Base-by-base conservation (phyloP, 2,888 invertebrate species). In the Acanthoscelides obtectus region DNA sequence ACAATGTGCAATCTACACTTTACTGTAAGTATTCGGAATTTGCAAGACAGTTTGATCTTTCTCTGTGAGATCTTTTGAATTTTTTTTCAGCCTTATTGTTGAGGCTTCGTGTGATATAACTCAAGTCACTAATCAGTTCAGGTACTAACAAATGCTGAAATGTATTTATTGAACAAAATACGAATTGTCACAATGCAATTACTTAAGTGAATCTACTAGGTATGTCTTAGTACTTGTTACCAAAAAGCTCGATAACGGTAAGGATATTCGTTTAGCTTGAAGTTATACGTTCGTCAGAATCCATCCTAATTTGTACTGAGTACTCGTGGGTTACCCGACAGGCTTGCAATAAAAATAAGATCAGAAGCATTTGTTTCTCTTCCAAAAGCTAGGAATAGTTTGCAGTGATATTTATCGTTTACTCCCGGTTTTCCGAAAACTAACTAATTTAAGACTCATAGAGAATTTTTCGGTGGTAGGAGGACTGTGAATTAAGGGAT, bases 1-100 rank as follows among this genome's bases (percentile, higher is more conserved):
- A 80, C 75, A 77, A 80, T 81, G 83, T 83, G 83, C 83, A 83
- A 83, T 83, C 79, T 66, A 66, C 66, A 66, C 22, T 66, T 66
- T 66, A 66, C 66, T 21, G 22, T 21, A 66, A 66, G 66, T 21
- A 66, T 66, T 21, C 20, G 20, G 12, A 66, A 66, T 66, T 45
- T 17, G 45, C 45, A 12, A 12, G 17, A 12, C 45, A 45, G 45
- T 45, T 66, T 69, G 74, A 70, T 72, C 64, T 70, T 68, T 22
- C 27, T 27, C 21, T 64, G 65, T 67, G 22, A 21, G 72, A 20
- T 65, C 69, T 68, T 20, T 70, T 70, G 67, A 70, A 72, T 68
- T 68, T 70, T 68, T 68, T 64, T 5, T n/a, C n/a, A n/a, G 20
- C 21, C 19, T 68, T 27, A 20, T 64, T 64, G n/a, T 69, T 21